phyloP scores from a whole-genome alignment of 2,888 invertebrate genomes.

The Microdon myrmicae region DNA sequence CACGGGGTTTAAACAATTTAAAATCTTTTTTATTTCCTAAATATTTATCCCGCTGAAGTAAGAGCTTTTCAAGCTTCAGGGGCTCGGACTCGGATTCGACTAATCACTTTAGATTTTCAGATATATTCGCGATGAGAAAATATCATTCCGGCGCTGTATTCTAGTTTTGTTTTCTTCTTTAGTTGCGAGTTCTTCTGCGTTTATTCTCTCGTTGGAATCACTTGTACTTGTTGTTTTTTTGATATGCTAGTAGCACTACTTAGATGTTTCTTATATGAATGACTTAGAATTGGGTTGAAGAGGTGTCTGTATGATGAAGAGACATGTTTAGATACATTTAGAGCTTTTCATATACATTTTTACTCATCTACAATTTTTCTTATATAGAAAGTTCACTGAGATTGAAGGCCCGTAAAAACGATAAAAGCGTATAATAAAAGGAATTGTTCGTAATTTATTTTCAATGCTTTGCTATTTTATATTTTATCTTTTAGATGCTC shows the following conservation, averaged over 20 bases:
- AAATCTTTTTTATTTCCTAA: constrained; percentile 17
- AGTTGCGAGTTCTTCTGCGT: constrained; percentile 20
- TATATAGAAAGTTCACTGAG: no score
- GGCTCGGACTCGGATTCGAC: constrained; percentile 68
- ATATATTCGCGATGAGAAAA: constrained; percentile 59
- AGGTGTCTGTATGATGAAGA: constrained; percentile 19
- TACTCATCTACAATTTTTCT: neutral
- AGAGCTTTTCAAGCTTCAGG: constrained; percentile 64
- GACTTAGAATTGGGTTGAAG: no score
- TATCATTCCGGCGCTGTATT: constrained; percentile 35
- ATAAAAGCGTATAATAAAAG: no score
- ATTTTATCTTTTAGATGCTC: no score
- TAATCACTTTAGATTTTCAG: constrained; percentile 58
- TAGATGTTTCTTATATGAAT: constrained; percentile 34
- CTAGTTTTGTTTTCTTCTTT: constrained; percentile 16
- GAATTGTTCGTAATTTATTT: no score
- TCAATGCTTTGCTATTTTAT: no score
- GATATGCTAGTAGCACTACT: constrained; percentile 30
- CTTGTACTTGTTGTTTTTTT: constrained; percentile 36
- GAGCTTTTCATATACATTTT: constrained; percentile 1
- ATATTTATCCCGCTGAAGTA: constrained; percentile 48
- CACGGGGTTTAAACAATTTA: constrained; percentile 32
- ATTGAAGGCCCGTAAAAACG: no score
- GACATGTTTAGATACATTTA: constrained; percentile 50
- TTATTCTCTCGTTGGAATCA: constrained; percentile 18